Conservation (phyloP, 1,140 invertebrate species). For the Macrotrachela quadricornifera region DNA sequence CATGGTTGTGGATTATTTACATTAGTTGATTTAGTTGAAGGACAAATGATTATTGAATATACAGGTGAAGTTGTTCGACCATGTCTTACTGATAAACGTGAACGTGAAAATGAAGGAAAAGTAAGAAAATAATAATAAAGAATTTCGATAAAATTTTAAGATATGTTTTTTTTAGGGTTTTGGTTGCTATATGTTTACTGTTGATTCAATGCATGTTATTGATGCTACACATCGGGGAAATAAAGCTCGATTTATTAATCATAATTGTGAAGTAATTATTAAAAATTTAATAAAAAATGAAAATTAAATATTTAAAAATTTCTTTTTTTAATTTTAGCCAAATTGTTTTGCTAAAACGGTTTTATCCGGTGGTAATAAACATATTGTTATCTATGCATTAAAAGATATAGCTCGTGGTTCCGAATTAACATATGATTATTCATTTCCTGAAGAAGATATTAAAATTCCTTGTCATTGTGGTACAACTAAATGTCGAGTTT, state of each 20-base stretch:
- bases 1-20: constrained; percentile 79
- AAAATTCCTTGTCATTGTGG: constrained; percentile 92
- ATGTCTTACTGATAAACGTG: constrained; percentile 64
- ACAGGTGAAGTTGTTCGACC: constrained; percentile 70
- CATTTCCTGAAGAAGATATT: constrained; percentile 88
- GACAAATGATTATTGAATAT: constrained; percentile 93
- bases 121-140: constrained; percentile 11
- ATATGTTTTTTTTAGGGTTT: constrained; percentile 35
- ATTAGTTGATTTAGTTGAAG: constrained; percentile 70
- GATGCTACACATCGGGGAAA: constrained; percentile 90
- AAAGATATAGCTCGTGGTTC: constrained; percentile 63
- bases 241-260: constrained; percentile 85
- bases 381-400: constrained; percentile 79
- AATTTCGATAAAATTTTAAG: no score
- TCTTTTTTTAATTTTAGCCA: constrained; percentile 33
- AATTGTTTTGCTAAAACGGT: constrained; percentile 89
- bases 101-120: constrained; percentile 69
- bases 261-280: constrained; percentile 83
- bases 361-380: constrained; percentile 75
- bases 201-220: constrained; percentile 76
- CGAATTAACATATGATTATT: constrained; percentile 92
- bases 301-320: no score
- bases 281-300: no score
- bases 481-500: constrained; percentile 72
- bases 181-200: constrained; percentile 91